Base-by-base conservation (phyloP, 2,888 invertebrate genomes). In the Cyrtodaria siliqua region DNA sequence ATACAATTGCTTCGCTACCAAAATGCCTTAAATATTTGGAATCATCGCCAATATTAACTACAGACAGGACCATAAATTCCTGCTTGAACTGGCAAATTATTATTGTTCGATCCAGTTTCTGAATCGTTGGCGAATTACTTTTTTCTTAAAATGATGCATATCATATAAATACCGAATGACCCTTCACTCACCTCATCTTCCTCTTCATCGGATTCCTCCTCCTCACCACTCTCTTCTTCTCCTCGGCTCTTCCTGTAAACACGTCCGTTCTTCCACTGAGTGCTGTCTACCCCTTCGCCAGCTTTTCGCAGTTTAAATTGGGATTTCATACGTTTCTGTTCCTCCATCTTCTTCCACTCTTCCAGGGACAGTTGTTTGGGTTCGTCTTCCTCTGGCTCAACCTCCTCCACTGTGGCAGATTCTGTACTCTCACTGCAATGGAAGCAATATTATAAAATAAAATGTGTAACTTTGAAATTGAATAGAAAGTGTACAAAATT, bases 251-350 rank as follows among this genome's bases (percentile, higher is more conserved):
- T 98, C 82, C 91, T 91, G 82, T 93, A 89, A 18, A 89, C 88
- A 52, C 88, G 89, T 16, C 91, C 91, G 70, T 92, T 92, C 81
- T 93, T 92, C 98, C 98, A 98, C 94, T 97, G 97, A 68, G 95
- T 95, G 62, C 80, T 91, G 75, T 91, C 91, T 52, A 97, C 97
- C 50, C 98, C 98, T 94, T 98, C 98, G 29, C 97, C 98, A 64
- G 98, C 97, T 94, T 98, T 97, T 69, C 98, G 96, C 90, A 98
- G 94, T 93, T 98, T 98, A 93, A 96, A 98, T 87, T 96, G 96
- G 59, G 98, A 97, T 93, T 97, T 96, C 76, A 95, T 95, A 86
- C 97, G 96, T 64, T 95, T 95, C 90, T 96, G 91, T n/a, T 85
- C 86, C 90, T 96, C 96, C 89, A 96, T 94, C 70, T 97, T 97